Base-by-base conservation (phyloP, 1,140 invertebrate genomes). In the Dendrolimus punctatus region DNA sequence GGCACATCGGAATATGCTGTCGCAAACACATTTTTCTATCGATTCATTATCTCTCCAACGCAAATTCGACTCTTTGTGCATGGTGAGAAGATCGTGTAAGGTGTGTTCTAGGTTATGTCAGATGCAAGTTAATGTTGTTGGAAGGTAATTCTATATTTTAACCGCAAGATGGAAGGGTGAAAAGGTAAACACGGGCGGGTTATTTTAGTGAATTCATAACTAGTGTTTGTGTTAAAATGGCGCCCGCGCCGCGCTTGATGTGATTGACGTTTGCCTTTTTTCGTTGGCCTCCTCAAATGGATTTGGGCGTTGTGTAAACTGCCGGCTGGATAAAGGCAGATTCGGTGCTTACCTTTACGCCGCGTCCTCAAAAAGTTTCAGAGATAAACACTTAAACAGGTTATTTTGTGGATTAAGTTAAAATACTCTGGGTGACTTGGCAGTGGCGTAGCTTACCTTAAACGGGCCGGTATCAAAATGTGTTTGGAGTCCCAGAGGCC, bases 61-160 rank as follows among this genome's bases (percentile, higher is more conserved):
- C 39, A 7, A 40, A 51, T 53, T 55, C 62, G 53, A 81, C 61
- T 72, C 58, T 69, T 55, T 64, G 42, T 10, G 45, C 39, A 39
- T 43, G 53, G 39, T 36, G 53, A 66, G 70, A 66, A 55, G 36
- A 44, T 10, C n/a, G 49, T 49, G 36, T 51, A 39, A 49, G 49
- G 46, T 56, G 45, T 55, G 50, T 51, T 52, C 49, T 41, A n/a
- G 49, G 40, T 54, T 57, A 23, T 54, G 41, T n/a, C 54, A 55
- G 48, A 54, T 23, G 59, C 56, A 49, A 49, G 53, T 57, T 40
- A 65, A 51, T 63, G 77, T 78, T 80, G 74, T 69, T 55, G 67
- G 72, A 68, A 64, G 65, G 81, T 83, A 83, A 85, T 79, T 74
- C 78, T 83, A 85, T 85, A 85, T 85, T 83, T 85, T 76, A 72